Conservation (phyloP, 2,888 invertebrate species). For the Phasia obesa region DNA sequence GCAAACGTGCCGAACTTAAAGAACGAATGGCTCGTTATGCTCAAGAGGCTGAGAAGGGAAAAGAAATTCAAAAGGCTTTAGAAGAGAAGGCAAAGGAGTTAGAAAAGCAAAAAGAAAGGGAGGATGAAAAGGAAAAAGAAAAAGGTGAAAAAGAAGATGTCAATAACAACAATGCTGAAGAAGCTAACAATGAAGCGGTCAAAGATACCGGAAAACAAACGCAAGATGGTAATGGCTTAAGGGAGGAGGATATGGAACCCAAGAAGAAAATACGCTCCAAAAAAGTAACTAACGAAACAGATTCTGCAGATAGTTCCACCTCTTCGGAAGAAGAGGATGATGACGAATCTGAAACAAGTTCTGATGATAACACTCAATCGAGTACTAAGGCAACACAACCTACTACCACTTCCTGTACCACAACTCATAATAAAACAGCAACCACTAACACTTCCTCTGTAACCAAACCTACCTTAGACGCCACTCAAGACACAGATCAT, state of each 20-base stretch:
- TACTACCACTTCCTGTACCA: conserved; percentile 70
- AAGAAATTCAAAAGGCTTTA: conserved; percentile 74
- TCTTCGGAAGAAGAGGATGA: conserved; percentile 67
- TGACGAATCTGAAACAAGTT: conserved; percentile 73
- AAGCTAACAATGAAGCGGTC: conserved; percentile 58
- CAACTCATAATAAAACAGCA: conserved; percentile 67
- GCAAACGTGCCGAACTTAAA: conserved; percentile 91
- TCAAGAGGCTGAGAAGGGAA: conserved; percentile 86
- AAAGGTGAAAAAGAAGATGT: conserved; percentile 51
- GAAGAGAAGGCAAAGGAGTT: conserved; percentile 69
- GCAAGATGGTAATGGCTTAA: conserved; percentile 62
- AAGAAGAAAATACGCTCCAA: conserved; percentile 52
- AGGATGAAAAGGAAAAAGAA: conserved; percentile 64
- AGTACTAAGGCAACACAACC: conserved; percentile 67
- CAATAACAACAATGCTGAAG: conserved; percentile 53
- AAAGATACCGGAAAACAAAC: conserved; percentile 39
- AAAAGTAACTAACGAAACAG: conserved; percentile 61
- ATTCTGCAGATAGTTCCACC: conserved; percentile 57
- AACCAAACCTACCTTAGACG: conserved; percentile 71
- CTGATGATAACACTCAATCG: conserved; percentile 71
- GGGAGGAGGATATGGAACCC: conserved; percentile 51
- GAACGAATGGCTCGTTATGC: conserved; percentile 93
- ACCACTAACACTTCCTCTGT: conserved; percentile 70
- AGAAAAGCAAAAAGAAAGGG: conserved; percentile 35
- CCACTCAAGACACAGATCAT: conserved; percentile 78